Conservation (phyloP, 2,797 vertebrate species). For the Craterocephalus amniculus region DNA sequence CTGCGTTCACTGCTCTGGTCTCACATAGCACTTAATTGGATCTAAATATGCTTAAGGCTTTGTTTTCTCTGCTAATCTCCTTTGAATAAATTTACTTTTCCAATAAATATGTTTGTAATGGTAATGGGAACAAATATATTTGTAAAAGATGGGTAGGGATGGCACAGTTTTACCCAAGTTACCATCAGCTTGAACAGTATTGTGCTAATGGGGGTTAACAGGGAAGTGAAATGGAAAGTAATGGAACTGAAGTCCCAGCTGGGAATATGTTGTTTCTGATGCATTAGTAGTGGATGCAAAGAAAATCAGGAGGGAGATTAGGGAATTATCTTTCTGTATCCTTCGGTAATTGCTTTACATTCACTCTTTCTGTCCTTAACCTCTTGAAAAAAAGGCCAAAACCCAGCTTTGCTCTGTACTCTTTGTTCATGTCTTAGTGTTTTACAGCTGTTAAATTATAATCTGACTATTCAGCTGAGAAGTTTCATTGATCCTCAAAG, state of each 20-base stretch:
- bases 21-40: slow-evolving; percentile 53
- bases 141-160: slow-evolving; percentile 3
- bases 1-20: slow-evolving; percentile 32
- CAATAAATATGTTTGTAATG: slow-evolving; percentile 2
- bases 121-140: slow-evolving; percentile 35
- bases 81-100: slow-evolving; percentile 49
- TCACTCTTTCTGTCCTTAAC: neutral
- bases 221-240: slow-evolving; percentile 23
- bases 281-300: slow-evolving; percentile 59
- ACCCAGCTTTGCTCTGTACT: slow-evolving; percentile 15
- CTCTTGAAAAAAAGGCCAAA: neutral
- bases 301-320: slow-evolving; percentile 54
- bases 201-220: slow-evolving; percentile 7
- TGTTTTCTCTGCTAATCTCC: slow-evolving; percentile 47
- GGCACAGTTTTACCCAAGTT: slow-evolving; percentile 9
- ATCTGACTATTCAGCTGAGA: slow-evolving; percentile 2
- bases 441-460: slow-evolving; percentile 20
- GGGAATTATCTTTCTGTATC: slow-evolving; percentile 51
- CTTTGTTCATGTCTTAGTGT: slow-evolving; percentile 2
- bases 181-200: slow-evolving; percentile 31
- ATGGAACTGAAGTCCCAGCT: slow-evolving; percentile 49
- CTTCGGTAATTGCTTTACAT: slow-evolving; percentile 58
- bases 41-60: slow-evolving; percentile 45
- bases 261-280: slow-evolving; percentile 53
- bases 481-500: slow-evolving; percentile 13